A percentile compares a stretch with the other conserved stretches of the same genome.
These are phyloP conservation scores for Lissocephala sabroskyi DNA, from an alignment of 2,888 invertebrate genomes.

Conservation along the genomic window DNA sequence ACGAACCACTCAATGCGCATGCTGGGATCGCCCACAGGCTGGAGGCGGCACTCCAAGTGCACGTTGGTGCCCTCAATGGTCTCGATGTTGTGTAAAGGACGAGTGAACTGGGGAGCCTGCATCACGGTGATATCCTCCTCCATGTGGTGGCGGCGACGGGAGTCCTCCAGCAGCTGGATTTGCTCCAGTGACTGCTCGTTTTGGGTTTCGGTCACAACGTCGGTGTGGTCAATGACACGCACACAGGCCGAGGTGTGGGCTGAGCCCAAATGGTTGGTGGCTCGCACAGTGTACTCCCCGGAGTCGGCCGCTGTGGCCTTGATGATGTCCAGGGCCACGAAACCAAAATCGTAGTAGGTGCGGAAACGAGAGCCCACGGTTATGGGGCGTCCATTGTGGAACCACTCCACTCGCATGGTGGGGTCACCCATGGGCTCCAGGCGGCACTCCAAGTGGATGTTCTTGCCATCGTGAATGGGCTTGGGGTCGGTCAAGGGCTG, in stretches of 20 bases:
- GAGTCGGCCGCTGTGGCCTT: conserved; percentile 95
- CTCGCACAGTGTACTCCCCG: conserved; percentile 94
- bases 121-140: conserved; percentile 87
- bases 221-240: conserved; percentile 85
- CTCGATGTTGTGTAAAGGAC: conserved; percentile 90
- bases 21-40: conserved; percentile 91
- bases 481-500: conserved; percentile 91
- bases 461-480: conserved; percentile 88
- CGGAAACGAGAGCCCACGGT: conserved; percentile 94
- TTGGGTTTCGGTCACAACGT: conserved; percentile 90
- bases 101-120: conserved; percentile 90
- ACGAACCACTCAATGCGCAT: conserved; percentile 98
- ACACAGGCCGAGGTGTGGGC: conserved; percentile 94
- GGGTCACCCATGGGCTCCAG: conserved; percentile 97
- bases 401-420: conserved; percentile 96
- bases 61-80: conserved; percentile 93
- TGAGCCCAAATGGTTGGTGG: conserved; percentile 93
- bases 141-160: conserved; percentile 80
- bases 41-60: conserved; percentile 91
- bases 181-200: conserved; percentile 94
- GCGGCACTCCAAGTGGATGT: conserved; percentile 92
- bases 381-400: conserved; percentile 91
- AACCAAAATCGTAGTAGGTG: conserved; percentile 97
- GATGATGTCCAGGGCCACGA: conserved; percentile 95
- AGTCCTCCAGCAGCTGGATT: conserved; percentile 91